Evolutionary conservation across 2,888 invertebrate species (phyloP).

Genomic region (Timema podura): DNA sequence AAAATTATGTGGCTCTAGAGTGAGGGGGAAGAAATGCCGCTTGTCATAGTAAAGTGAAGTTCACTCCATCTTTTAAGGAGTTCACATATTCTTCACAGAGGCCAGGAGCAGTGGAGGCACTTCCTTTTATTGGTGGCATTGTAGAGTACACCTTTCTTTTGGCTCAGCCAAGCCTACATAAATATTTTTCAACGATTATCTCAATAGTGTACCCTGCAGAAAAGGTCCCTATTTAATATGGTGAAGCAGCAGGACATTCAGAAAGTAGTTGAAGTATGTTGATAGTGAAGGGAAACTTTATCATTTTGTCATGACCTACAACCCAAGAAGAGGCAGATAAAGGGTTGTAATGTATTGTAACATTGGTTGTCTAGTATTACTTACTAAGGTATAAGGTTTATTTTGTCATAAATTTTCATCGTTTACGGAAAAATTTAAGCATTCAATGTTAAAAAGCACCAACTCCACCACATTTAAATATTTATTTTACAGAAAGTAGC

Average conservation of each 20-base stretch:
- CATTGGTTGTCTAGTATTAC: too few species aligned
- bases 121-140: constrained; percentile 1
- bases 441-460: too few species aligned
- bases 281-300: not conserved
- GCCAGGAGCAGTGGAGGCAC: not conserved
- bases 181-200: not conserved
- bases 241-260: constrained; percentile 3
- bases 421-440: too few species aligned
- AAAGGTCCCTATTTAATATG: not conserved
- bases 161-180: not conserved
- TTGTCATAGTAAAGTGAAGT: not conserved
- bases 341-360: not conserved
- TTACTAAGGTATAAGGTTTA: not conserved
- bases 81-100: not conserved
- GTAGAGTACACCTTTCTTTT: not conserved
- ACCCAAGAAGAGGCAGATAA: not conserved
- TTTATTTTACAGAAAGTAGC: too few species aligned
- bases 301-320: not conserved
- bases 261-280: constrained; percentile 8
- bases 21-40: not conserved
- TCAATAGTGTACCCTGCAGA: not conserved
- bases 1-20: constrained; percentile 3
- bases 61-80: constrained; percentile 9
- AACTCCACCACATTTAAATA: too few species aligned
- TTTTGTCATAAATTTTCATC: too few species aligned